Base-by-base conservation (phyloP, 2,797 vertebrate genomes). In the Dallia pectoralis region DNA sequence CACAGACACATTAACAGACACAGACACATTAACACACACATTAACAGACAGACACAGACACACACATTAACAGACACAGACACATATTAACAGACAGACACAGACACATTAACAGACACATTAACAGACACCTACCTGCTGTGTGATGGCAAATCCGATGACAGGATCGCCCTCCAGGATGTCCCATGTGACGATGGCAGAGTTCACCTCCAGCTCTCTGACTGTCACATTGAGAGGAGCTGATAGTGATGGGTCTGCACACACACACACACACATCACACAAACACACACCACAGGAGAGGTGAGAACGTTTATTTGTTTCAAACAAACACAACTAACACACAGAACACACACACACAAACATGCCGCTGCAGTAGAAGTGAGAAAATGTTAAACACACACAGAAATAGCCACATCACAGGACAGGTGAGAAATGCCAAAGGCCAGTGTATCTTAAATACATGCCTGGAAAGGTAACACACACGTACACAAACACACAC, bases 221-320 rank as follows among this genome's bases (percentile, higher is more conserved):
- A 98, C 95, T 9, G 97, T 98, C 92, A 98, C 96, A 75, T 98
- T 98, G 67, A 98, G 95, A 0, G 97, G 97, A 78, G 97, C 96
- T 4, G 96, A 97, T 7, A 97, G 91, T 77, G 49, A 6, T 11
- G 95, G 93, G 87, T 98, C 97, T 98, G 81, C 9, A 72, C 51
- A 49, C 70, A 76, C 64, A 72, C 49, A 72, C 69, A 76, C 69
- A 76, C 47, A 75, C 51, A 62, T 63, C 62, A 72, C n/a, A 81
- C 70, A 69, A n/a, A 76, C 77, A 77, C 70, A 48, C 19, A 67
- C 25, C 36, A 72, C 27, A 63, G 16, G 29, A 63, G 29, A 63
- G 61, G 61, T 29, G 25, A 29, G 61, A 62, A 62, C 19, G 11
- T 29, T 11, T 63, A 9, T 63, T 27, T 25, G 16, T 30, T 5